A percentile compares a stretch with the other conserved stretches of the same genome.
These are phyloP conservation scores for Ceratosolen solmsi DNA, from an alignment of 1,140 invertebrate genomes.

Conservation along the genomic window DNA sequence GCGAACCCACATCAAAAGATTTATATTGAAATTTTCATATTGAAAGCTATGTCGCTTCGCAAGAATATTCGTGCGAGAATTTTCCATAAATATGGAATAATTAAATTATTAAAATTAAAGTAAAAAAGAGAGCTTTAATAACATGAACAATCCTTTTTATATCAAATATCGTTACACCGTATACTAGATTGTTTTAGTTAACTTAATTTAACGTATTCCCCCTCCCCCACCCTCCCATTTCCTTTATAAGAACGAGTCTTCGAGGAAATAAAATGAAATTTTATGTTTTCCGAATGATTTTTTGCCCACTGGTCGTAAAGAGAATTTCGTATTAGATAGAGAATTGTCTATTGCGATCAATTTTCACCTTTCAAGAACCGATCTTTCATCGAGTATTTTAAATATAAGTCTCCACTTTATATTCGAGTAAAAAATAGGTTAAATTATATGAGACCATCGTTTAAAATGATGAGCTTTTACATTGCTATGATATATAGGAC, in stretches of 20 bases:
- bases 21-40: background rate
- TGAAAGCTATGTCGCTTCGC: background rate
- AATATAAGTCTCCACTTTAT: background rate
- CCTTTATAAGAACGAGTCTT: background rate
- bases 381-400: background rate
- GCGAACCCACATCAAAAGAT: background rate
- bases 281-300: conserved; percentile 14
- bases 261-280: conserved; percentile 27
- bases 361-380: background rate
- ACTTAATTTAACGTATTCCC: conserved; percentile 26
- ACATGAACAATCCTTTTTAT: conserved; percentile 8
- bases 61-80: background rate
- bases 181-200: background rate
- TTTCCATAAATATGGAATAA: conserved; percentile 11
- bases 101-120: conserved; percentile 2
- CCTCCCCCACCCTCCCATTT: background rate
- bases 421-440: no score
- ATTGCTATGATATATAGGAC: no score
- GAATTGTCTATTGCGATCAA: background rate
- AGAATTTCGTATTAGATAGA: background rate
- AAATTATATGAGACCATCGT: no score
- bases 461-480: no score
- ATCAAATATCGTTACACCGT: background rate
- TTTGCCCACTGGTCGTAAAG: background rate
- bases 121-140: conserved; percentile 7